Evolutionary conservation across 1,140 invertebrate genomes (phyloP).

Genomic region (Leguminivora glycinivorella): DNA sequence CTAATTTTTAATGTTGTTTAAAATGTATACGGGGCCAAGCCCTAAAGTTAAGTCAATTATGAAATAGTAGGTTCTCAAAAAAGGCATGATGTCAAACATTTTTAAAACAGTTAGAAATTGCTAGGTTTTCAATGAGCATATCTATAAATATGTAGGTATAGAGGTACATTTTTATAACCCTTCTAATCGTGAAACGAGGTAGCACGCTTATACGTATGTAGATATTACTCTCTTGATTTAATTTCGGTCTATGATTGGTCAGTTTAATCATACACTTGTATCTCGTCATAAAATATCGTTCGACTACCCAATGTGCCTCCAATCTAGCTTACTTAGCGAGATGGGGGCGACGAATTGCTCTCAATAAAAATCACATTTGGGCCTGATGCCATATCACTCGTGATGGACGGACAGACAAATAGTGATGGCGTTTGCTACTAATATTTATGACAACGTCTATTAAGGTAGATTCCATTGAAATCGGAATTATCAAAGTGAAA

Average conservation of each 20-base stretch:
- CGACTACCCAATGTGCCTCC: constrained; percentile 39
- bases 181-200: too few relatives aligned
- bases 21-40: too few relatives aligned
- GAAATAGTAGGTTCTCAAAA: too few relatives aligned
- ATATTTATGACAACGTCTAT: constrained; percentile 13
- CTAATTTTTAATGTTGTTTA: too few relatives aligned
- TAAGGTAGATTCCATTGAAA: background rate
- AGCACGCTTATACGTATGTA: too few relatives aligned
- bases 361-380: constrained; percentile 73
- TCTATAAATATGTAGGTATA: too few relatives aligned
- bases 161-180: too few relatives aligned
- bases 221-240: background rate
- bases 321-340: constrained; percentile 57
- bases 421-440: constrained; percentile 1
- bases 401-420: constrained; percentile 36
- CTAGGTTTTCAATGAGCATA: too few relatives aligned
- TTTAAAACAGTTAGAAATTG: too few relatives aligned
- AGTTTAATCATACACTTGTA: constrained; percentile 17
- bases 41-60: too few relatives aligned
- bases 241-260: constrained; percentile 1
- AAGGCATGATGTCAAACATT: too few relatives aligned
- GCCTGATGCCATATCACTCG: constrained; percentile 33
- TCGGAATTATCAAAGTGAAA: background rate
- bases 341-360: constrained; percentile 66
- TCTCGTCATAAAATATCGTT: constrained; percentile 6